phyloP scores from a whole-genome alignment of 2,113 vertebrate genomes.

The Zingel zingel region DNA sequence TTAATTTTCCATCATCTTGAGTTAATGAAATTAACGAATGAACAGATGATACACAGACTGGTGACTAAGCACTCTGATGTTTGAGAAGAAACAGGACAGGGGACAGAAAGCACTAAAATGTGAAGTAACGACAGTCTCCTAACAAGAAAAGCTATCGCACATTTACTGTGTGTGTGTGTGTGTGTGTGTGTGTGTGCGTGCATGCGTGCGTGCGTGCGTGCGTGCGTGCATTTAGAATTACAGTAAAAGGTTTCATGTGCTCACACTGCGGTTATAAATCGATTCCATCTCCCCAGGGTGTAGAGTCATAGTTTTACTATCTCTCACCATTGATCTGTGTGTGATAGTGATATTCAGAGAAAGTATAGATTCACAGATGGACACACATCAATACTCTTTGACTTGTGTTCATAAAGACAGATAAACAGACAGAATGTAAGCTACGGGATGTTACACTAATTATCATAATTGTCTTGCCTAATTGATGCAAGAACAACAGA shows the following conservation, averaged over 20 bases:
- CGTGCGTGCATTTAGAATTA: neutral
- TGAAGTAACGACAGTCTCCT: slow-evolving; percentile 1
- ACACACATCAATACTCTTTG: neutral
- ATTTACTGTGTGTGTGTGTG: neutral
- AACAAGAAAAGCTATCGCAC: slow-evolving; percentile 28
- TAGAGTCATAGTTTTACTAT: slow-evolving; percentile 58
- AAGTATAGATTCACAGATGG: neutral
- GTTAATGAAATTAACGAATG: slow-evolving; percentile 26
- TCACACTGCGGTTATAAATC: slow-evolving; percentile 54
- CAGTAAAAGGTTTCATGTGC: slow-evolving; percentile 52
- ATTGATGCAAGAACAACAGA: slow-evolving; percentile 25
- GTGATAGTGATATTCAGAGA: slow-evolving; percentile 26
- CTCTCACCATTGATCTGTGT: slow-evolving; percentile 57
- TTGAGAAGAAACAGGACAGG: neutral
- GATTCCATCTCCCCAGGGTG: slow-evolving; percentile 43
- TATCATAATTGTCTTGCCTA: slow-evolving; percentile 12
- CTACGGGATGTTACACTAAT: slow-evolving; percentile 1
- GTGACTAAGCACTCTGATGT: slow-evolving; percentile 19
- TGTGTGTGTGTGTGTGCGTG: slow-evolving; percentile 5
- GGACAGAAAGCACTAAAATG: slow-evolving; percentile 32
- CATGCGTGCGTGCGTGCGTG: neutral
- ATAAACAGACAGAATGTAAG: neutral
- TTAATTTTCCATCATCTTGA: neutral
- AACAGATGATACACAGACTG: slow-evolving; percentile 27
- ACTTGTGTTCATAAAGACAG: neutral